Base-by-base conservation (phyloP, 2,113 vertebrate genomes). In the Sylvicapra grimmia region DNA sequence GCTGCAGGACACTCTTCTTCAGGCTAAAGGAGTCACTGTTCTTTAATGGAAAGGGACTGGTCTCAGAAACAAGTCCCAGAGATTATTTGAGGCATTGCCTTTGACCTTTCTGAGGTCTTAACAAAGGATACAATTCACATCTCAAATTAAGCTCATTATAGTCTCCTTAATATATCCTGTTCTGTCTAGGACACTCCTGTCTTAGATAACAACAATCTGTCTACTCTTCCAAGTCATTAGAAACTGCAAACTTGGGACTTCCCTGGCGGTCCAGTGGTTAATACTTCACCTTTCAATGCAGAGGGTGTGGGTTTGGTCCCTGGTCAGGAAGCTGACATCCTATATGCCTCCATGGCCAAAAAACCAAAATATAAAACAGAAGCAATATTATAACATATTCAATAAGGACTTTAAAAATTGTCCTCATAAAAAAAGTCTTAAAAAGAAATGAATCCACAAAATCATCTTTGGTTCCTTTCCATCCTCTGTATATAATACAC, bases 21-120 rank as follows among this genome's bases (percentile, higher is more conserved):
- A 72, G 91, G 61, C 96, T 89, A 58, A 40, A 59, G 33, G 47
- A 93, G 93, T 89, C 61, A 33, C 56, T 91, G 3, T 40, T 94
- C 89, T 80, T 75, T 86, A 89, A 36, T 51, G 31, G 82, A 72
- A 84, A 83, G 86, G 16, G 59, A 47, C 68, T 88, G 23, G n/a
- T 75, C 68, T 75, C 36, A 75, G 49, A 75, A 80, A 65, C 49
- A 53, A 82, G 36, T 63, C 63, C 87, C 77, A 51, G n/a, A 89
- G 89, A 16, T 63, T 86, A 54, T 75, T 79, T 36, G 77, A 95
- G 40, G 14, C 21, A 27, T 86, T 90, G 77, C 40, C 29, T 96
- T 95, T 96, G 79, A 93, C 95, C 86, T 94, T 89, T 56, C 92
- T 65, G 54, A 72, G 40, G 14, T 90, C 94, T 95, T 95, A 93